Conservation (phyloP, 2,888 invertebrate species). For the Dynastes tityus region DNA sequence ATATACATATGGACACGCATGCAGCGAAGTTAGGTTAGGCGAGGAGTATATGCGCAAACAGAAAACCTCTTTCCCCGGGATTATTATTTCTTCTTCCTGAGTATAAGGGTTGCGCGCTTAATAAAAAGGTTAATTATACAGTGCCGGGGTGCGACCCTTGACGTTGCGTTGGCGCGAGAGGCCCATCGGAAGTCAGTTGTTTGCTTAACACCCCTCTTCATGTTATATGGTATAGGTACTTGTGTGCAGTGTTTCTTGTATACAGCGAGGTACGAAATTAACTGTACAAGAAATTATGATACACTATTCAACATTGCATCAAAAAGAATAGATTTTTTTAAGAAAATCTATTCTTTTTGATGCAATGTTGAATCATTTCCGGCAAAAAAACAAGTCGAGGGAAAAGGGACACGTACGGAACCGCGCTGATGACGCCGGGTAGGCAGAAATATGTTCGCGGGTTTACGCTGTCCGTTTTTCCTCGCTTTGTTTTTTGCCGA, state of each 20-base stretch:
- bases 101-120: slow-evolving; percentile 62
- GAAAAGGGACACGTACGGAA: too few relatives aligned
- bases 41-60: slow-evolving; percentile 54
- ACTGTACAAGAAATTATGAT: too few relatives aligned
- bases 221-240: slow-evolving; percentile 48
- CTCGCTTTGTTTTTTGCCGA: too few relatives aligned
- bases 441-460: too few relatives aligned
- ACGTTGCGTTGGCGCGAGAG: slow-evolving; percentile 54
- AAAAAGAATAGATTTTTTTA: too few relatives aligned
- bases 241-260: slow-evolving; percentile 5
- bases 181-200: slow-evolving; percentile 59
- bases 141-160: slow-evolving; percentile 62
- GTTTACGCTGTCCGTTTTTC: too few relatives aligned
- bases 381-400: too few relatives aligned
- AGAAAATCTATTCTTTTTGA: too few relatives aligned
- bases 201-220: slow-evolving; percentile 59
- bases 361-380: too few relatives aligned
- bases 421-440: too few relatives aligned
- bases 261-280: background rate
- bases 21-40: slow-evolving; percentile 47
- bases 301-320: too few relatives aligned
- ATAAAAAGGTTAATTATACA: slow-evolving; percentile 68
- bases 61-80: slow-evolving; percentile 60
- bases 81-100: slow-evolving; percentile 66
- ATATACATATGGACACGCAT: background rate